These are phyloP conservation scores for Campoplex capitator DNA, from an alignment of 2,888 invertebrate species.

Conservation along the genomic window DNA sequence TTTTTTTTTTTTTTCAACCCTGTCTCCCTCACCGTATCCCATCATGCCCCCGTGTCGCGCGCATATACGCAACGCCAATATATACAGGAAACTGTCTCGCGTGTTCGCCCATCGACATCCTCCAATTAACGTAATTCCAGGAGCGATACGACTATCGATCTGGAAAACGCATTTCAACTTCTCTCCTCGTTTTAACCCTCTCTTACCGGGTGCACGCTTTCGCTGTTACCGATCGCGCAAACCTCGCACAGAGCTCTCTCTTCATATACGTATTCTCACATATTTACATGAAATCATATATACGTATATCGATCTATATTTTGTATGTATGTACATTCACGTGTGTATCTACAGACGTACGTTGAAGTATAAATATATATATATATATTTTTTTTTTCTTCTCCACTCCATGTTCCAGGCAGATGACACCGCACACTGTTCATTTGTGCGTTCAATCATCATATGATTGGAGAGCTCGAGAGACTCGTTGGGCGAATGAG, in stretches of 20 bases:
- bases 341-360: background rate
- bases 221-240: constrained; percentile 43
- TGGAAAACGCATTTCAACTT: constrained; percentile 71
- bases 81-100: constrained; percentile 77
- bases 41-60: background rate
- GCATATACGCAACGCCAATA: background rate
- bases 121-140: constrained; percentile 80
- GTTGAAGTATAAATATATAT: background rate
- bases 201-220: background rate
- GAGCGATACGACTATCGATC: constrained; percentile 76
- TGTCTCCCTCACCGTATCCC: background rate
- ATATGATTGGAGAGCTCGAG: constrained; percentile 54
- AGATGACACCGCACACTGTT: constrained; percentile 69
- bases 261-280: background rate
- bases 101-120: constrained; percentile 74
- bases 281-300: background rate
- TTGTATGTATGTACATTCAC: background rate
- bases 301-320: background rate
- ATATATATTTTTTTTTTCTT: background rate
- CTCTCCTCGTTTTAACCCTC: constrained; percentile 43
- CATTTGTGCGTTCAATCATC: constrained; percentile 70
- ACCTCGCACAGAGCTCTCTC: constrained; percentile 50
- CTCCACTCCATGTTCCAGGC: constrained; percentile 52
- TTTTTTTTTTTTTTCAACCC: background rate
- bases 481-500: background rate